Base-by-base conservation (phyloP, 2,113 vertebrate species). In the Naja naja region DNA sequence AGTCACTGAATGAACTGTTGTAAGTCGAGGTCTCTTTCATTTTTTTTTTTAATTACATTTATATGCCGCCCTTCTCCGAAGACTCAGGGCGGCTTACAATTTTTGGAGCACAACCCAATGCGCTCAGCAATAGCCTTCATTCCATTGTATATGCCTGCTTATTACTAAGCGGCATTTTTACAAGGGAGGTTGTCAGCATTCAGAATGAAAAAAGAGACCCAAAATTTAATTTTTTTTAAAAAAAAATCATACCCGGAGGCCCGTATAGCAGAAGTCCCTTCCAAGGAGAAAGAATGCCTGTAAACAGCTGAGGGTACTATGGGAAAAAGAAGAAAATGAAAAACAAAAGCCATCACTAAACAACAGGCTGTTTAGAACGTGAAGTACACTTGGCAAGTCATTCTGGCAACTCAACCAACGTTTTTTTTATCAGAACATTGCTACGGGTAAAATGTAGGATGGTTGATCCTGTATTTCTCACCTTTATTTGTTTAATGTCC, bases 261-360 rank as follows among this genome's bases (percentile, higher is more conserved):
- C 99, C 99, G 0, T 99, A 99, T 0, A 99, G 98, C 94, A 99
- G 95, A 53, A 99, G 97, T 87, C 98, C 99, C 96, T 99, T 99
- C 99, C 99, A 99, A 5, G 99, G 99, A 27, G 99, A 99, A 54
- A 99, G 97, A 95, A 99, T 99, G 43, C 99, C 99, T 34, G 98
- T 99, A 34, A 99, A 99, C 3, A 99, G 97, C 94, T 99, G 98
- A 0, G 99, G 99, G 92, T 99, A 99, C 99, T 99, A 91, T 0
- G 91, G 92, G 94, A 96, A 93, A 9, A 94, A 25, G 25, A 85
- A 87, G 90, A 90, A 1, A 7, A 56, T 5, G 56, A 58, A 12
- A 39, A 34, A 49, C n/a, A 49, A 49, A 34, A 5, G 30, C 30
- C 30, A 34, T 18, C 30, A 34, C 11, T 34, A 34, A 34, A 74